These are phyloP conservation scores for Anthrax anthrax DNA, from an alignment of 2,888 invertebrate genomes.

Conservation along the genomic window DNA sequence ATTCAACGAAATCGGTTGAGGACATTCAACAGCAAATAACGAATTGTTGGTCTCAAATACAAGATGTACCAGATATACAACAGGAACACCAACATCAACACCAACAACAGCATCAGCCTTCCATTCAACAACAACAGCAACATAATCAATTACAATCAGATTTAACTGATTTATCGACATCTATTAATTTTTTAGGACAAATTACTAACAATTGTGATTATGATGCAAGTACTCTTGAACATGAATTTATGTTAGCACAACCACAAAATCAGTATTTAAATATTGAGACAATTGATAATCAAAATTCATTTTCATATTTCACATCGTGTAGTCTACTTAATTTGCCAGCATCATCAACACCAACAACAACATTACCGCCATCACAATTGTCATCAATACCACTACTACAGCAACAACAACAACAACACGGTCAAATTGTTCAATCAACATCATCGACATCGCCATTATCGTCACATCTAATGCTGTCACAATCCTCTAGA, in stretches of 20 bases:
- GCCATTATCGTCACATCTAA: background rate
- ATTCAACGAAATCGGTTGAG: background rate
- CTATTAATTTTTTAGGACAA: background rate
- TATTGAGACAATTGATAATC: background rate
- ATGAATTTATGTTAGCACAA: background rate
- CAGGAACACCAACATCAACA: background rate
- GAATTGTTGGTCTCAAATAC: background rate
- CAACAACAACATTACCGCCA: background rate
- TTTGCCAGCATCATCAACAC: background rate
- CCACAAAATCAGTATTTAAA: background rate
- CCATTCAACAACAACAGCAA: background rate
- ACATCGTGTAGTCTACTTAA: background rate
- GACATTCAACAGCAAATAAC: background rate
- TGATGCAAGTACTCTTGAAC: background rate
- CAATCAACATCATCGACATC: constrained; percentile 1
- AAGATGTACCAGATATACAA: background rate
- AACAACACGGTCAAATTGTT: too few relatives aligned
- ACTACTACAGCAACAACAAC: background rate
- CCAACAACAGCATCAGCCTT: background rate
- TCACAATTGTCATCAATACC: background rate
- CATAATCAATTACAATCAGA: background rate
- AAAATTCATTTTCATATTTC: background rate
- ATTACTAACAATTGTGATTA: background rate
- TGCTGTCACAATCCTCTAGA: too few relatives aligned
- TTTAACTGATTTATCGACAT: background rate